A percentile compares a stretch with the other conserved stretches of the same genome.
Evolutionary conservation across 2,888 invertebrate genomes (phyloP).

Genomic region (Epinotia brunnichana): DNA sequence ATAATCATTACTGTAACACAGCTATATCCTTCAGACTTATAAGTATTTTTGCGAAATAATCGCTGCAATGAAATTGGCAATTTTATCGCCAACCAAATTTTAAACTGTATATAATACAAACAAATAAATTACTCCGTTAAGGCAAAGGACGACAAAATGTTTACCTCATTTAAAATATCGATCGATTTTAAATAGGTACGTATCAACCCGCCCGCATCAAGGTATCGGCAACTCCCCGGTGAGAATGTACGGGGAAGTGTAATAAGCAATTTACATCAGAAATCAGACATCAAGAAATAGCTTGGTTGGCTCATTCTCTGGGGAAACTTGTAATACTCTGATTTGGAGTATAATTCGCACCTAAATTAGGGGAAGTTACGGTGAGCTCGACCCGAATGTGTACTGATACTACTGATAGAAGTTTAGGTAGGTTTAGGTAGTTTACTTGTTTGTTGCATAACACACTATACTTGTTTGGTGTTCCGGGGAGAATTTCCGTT

Average conservation of each 20-base stretch:
- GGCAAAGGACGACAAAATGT: neutral
- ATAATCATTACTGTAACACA: no score
- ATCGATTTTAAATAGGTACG: slow-evolving; percentile 14
- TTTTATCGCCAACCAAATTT: neutral
- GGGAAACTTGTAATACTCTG: slow-evolving; percentile 36
- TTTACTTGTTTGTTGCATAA: slow-evolving; percentile 8
- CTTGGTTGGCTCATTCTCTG: slow-evolving; percentile 21
- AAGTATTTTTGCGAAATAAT: neutral
- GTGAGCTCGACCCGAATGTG: neutral
- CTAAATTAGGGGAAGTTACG: slow-evolving; percentile 19
- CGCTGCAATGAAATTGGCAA: neutral
- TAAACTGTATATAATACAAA: neutral
- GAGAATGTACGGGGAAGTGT: slow-evolving; percentile 22
- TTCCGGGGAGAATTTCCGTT: neutral
- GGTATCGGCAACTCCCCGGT: slow-evolving; percentile 28
- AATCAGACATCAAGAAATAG: slow-evolving; percentile 41
- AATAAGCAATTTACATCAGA: slow-evolving; percentile 43
- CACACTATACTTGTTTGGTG: neutral
- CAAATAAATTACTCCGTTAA: neutral
- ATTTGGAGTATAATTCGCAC: slow-evolving; percentile 29
- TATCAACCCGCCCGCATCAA: slow-evolving; percentile 21
- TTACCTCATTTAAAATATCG: neutral
- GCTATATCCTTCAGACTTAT: neutral
- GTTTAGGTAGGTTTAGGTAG: neutral
- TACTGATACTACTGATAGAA: neutral